Conservation (phyloP, 2,888 invertebrate species). For the Xanthia togata region DNA sequence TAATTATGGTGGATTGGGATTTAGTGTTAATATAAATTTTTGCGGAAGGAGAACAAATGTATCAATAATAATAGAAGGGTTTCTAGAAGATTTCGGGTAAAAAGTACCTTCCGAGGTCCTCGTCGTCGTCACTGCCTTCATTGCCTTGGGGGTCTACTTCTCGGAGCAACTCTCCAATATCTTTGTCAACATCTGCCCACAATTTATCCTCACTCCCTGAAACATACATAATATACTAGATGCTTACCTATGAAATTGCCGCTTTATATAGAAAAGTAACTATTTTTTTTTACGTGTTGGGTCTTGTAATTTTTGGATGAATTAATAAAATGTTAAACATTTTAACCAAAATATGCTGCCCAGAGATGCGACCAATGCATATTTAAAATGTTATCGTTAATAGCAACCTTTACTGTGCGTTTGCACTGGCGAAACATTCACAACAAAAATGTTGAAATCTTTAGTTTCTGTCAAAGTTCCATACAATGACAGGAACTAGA, state of each 20-base stretch:
- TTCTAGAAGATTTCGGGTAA: too few relatives aligned
- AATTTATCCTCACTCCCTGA: constrained; percentile 92
- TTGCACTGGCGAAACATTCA: too few relatives aligned
- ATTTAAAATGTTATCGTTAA: not conserved
- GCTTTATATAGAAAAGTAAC: not conserved
- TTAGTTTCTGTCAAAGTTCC: too few relatives aligned
- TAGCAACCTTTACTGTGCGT: not conserved
- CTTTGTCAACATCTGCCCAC: constrained; percentile 96
- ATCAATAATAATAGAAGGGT: too few relatives aligned
- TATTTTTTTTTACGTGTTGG: not conserved
- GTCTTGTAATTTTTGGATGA: not conserved
- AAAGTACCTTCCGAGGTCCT: constrained; percentile 90
- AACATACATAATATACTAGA: constrained; percentile 26
- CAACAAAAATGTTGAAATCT: too few relatives aligned
- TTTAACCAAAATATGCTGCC: not conserved
- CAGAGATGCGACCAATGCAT: not conserved
- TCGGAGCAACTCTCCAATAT: constrained; percentile 93
- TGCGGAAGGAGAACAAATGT: too few relatives aligned
- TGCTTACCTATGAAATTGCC: not conserved
- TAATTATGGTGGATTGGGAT: too few relatives aligned
- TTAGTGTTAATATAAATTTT: too few relatives aligned
- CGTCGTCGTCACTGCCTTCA: constrained; percentile 93
- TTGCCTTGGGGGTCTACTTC: constrained; percentile 93
- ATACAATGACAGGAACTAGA: too few relatives aligned
- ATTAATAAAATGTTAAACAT: not conserved